Base-by-base conservation (phyloP, 2,888 invertebrate genomes). In the Xylophagus ater region DNA sequence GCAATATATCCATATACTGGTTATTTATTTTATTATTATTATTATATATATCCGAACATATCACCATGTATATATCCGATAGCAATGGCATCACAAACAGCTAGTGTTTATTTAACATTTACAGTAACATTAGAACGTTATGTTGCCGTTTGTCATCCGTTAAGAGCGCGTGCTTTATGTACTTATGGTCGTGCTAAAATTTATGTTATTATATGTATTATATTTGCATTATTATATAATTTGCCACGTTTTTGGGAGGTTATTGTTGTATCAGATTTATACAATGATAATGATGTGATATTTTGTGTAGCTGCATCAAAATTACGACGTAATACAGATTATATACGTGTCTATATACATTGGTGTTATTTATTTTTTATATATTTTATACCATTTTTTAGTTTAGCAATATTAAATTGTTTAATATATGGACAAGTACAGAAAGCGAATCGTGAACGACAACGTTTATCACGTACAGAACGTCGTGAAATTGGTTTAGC, bases 281-380 rank as follows among this genome's bases (percentile, higher is more conserved):
- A 65, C 26, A 57, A 56, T 14, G 68, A 69, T 37, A 67, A 66
- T 52, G 76, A 73, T 49, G 69, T 74, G 41, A 68, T 85, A 32
- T 84, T 81, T 62, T 82, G 82, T 60, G 74, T 83, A 37, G 67
- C 68, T 10, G 77, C 82, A 8, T 77, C 87, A 37, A 62, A 67
- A 13, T 61, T 85, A 47, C 74, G 89, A 45, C 71, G 72, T 44
- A 76, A 86, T 58, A 68, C 71, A 17, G 64, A 74, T 1, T 94
- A 93, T 67, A 78, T 84, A 42, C 76, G 78, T 25, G 73, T 93
- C 28, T 97, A 96, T 67, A 87, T 92, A 47, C 83, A 90, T 59
- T 93, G 93, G 85, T 73, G 92, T 67, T 94, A 96, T 66, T 75
- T 96, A 53, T 73, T 94, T 47, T 82, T 94, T 53, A 88, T 93